Base-by-base conservation (phyloP, 2,797 vertebrate species). In the Harpagifer antarcticus region DNA sequence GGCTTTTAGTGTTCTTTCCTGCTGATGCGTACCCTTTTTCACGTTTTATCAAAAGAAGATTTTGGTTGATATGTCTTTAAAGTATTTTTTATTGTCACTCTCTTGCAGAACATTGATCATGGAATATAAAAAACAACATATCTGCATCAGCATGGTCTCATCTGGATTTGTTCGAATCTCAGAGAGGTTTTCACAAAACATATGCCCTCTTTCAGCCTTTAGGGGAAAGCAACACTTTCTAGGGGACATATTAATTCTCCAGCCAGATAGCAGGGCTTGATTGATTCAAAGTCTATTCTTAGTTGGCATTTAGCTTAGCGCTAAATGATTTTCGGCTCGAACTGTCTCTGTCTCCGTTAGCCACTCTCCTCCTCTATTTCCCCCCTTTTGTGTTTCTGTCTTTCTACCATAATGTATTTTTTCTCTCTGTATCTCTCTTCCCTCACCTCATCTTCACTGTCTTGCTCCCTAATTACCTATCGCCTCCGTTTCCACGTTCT, bases 251-350 rank as follows among this genome's bases (percentile, higher is more conserved):
- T 92, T 91, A 91, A 92, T 91, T 91, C 90, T 84, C 52, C 79
- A 75, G 78, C 79, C 89, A 89, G 87, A 91, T 88, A 87, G 90
- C 86, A 73, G 62, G 74, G 76, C 83, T 81, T 93, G 94, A 95
- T 94, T 93, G 93, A 95, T 94, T 94, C 89, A 85, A 92, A 91
- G 89, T 94, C 94, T 94, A 95, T 95, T 95, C 91, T 94, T 94
- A 93, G 93, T 89, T 95, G 93, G 92, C 93, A 95, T 95, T 94
- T 94, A 93, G 89, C 91, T 94, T 92, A 94, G 93, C 67, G 62
- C 84, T 90, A 85, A 90, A 92, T 92, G 90, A 94, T 94, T 94
- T 94, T 93, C 82, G 91, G 91, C 88, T 92, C 79, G 45, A 86
- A 84, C 86, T 88, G 79, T 82, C 89, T 81, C 55, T 73, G 59